Evolutionary conservation across 2,888 invertebrate species (phyloP), one percentile per base, ranked within the genome.

Genomic region (Drosophila affinis): DNA sequence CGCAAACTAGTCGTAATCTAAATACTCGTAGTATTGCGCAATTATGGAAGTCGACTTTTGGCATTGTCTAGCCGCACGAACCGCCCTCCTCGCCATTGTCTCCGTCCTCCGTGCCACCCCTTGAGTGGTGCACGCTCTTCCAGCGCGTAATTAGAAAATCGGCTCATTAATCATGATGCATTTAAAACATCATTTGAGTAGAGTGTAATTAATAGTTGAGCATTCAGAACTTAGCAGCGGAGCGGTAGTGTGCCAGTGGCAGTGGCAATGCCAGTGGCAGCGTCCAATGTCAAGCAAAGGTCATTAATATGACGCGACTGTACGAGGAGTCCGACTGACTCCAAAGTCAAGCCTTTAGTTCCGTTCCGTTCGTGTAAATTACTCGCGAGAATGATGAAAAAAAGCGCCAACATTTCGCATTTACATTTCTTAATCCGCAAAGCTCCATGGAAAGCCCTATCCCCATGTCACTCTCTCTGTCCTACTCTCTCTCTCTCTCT

Each of bases 161-260:
- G 84, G 70, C 55, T 65, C 87, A 84, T 84, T 87, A 87, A 84
- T 84, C 83, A 84, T 56, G 49, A 39, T 56, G 77, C 88, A 84
- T 87, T 84, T 84, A 76, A 84, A 88, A 81, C 81, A 88, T 84
- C 84, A 67, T 87, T 84, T 84, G 79, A 73, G 56, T 70, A 84
- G 79, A 73, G 56, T 70, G 87, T 88, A 81, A 83, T 88, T 83
- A 83, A 83, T 86, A 81, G 82, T 86, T 75, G 39, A 61, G 53
- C 64, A 32, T 29, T 45, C 14, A n/a, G 39, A 14, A 32, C 7
- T 27, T 7, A 27, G 27, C 27, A 27, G 7, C 1, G 27, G 1
- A 6, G 24, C 24, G 24, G 24, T 5, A 24, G 24, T 9, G 72
- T 62, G 62, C 63, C 77, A 79, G 72, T 77, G 62, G 62, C 85